A percentile compares a stretch with the other conserved stretches of the same genome.
These are phyloP conservation scores for Microtus ochrogaster DNA, from an alignment of 2,113 vertebrate genomes.

Conservation along the genomic window DNA sequence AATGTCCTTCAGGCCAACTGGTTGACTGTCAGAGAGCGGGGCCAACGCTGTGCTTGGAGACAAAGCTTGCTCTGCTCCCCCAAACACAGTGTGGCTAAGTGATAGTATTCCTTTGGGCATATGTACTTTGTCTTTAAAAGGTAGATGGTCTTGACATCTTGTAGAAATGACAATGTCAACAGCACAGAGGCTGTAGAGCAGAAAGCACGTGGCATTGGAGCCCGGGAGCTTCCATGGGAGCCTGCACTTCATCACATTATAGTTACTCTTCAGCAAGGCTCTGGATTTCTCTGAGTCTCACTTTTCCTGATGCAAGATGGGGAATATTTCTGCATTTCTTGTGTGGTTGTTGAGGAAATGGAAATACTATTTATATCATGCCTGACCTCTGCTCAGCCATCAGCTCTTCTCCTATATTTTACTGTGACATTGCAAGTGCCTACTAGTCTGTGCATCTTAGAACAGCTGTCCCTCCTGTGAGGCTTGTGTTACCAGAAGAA, in stretches of 20 bases:
- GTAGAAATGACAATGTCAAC: neutral
- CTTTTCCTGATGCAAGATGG: constrained; percentile 25
- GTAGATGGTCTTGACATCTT: neutral
- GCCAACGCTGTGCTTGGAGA: neutral
- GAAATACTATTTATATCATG: neutral
- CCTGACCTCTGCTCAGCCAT: neutral
- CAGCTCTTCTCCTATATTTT: neutral
- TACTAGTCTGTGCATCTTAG: neutral
- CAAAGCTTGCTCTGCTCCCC: neutral
- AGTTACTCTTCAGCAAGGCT: neutral
- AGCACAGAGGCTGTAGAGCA: neutral
- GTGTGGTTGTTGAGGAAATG: neutral
- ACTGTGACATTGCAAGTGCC: neutral
- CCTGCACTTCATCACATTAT: neutral
- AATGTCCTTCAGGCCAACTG: neutral
- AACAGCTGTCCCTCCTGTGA: neutral
- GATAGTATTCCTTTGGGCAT: neutral
- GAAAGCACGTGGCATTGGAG: neutral
- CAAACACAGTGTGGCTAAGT: neutral
- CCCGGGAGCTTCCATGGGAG: neutral
- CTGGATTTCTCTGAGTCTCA: neutral
- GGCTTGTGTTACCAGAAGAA: neutral
- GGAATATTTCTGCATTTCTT: neutral
- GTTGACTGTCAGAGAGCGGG: neutral
- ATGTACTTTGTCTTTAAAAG: neutral